Base-by-base conservation (phyloP, 1,140 invertebrate species). In the Rhizoglyphus robini region DNA sequence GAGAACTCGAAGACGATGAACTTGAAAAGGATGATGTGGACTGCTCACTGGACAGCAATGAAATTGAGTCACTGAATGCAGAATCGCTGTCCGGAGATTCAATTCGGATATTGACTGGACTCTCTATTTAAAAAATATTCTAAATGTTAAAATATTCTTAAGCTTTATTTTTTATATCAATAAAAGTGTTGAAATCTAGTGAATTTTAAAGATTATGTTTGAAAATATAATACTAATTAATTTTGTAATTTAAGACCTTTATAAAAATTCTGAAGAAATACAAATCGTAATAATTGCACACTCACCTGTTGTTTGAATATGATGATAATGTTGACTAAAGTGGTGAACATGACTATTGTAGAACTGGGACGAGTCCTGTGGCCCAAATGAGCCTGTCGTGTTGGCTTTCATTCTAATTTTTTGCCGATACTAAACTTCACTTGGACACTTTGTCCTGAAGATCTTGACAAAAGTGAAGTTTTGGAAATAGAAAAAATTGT, bases 71-170 rank as follows among this genome's bases (percentile, higher is more conserved):
- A 69, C 90, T 94, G 76, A 96, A 97, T 3, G 92, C 94, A 27
- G 92, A 96, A 78, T 97, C 94, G 77, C 94, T 95, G 76, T 96
- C 93, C 0, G 90, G 90, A 67, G 88, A 91, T 69, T 92, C 88
- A 1, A 90, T 91, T 65, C 90, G 81, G n/a, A n/a, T n/a, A n/a
- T n/a, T n/a, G n/a, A n/a, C n/a, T n/a, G n/a, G n/a, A n/a, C n/a
- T n/a, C n/a, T n/a, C n/a, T n/a, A n/a, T n/a, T n/a, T n/a, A n/a
- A n/a, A n/a, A n/a, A n/a, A n/a, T n/a, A n/a, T n/a, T n/a, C n/a
- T n/a, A n/a, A n/a, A n/a, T n/a, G n/a, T n/a, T n/a, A n/a, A n/a
- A n/a, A n/a, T n/a, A n/a, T n/a, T n/a, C n/a, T n/a, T n/a, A n/a
- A n/a, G n/a, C n/a, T n/a, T n/a, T n/a, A n/a, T n/a, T n/a, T n/a